Evolutionary conservation across 2,113 vertebrate species (phyloP), one percentile per base, ranked within the genome.

Genomic region (Pelobates fuscus): DNA sequence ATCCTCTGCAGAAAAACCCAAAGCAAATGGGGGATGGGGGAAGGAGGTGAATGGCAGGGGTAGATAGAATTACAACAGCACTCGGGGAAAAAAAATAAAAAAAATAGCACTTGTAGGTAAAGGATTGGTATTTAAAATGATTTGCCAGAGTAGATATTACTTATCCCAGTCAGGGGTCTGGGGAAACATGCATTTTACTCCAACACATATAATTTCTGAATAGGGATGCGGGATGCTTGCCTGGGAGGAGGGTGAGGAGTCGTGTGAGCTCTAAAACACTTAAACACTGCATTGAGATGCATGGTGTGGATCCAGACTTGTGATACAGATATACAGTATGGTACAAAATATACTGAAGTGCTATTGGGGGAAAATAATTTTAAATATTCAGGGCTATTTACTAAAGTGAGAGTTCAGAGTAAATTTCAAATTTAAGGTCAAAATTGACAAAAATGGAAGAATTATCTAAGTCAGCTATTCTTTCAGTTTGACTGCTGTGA

Each of bases 111-210:
- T 83, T 84, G 81, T 81, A 77, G 78, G 65, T 67, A 61, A 5
- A 21, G 30, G 32, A 55, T 54, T 65, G 76, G 79, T 78, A 81
- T 86, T 83, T 84, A 86, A 76, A 84, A 83, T 84, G 80, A 87
- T 83, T 88, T 83, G 82, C 75, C 71, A 83, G 82, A 80, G 80
- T 75, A 85, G 77, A 84, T 80, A 77, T 81, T 86, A 84, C 82
- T 88, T 85, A 87, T 82, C 82, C 80, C 82, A 72, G 81, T 84
- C 78, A 83, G 83, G 79, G 81, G 78, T 66, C 82, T 79, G 10
- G 27, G 23, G 55, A 83, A 86, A 85, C 83, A 84, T 84, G 65
- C 78, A 69, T 77, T 81, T 82, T 84, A 79, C 64, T 80, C 82
- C 72, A 82, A 88, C 80, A 85, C 80, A 82, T 80, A 85, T 83